Evolutionary conservation across 2,113 vertebrate genomes (phyloP), one percentile per base, ranked within the genome.

Genomic region (Glareola pratincola): DNA sequence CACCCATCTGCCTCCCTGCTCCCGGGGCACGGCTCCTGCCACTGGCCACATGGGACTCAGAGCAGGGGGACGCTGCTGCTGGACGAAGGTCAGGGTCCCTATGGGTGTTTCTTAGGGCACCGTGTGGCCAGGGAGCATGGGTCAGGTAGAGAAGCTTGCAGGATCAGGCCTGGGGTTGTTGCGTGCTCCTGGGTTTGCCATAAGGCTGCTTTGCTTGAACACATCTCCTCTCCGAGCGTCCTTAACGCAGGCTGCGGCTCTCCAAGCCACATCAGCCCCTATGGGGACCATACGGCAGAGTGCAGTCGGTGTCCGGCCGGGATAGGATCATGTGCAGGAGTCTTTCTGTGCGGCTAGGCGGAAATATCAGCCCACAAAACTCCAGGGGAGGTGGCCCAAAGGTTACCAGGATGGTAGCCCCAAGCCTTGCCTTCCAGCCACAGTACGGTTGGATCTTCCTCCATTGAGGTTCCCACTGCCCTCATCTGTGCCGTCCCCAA

Each of bases 321-420:
- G 18, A 32, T 37, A 43, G n/a, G 39, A 64, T 14, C 37, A 59
- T 0, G 1, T 5, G 34, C 0, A 0, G 8, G 21, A 37, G 43
- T 43, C 29, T 32, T 91, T 81, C 66, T 60, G 41, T 79, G 56
- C 73, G 37, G 27, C n/a, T 54, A 34, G 22, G 59, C 21, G 34
- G 8, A 63, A 93, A 59, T 20, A 87, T 2, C 26, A 90, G 21
- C 20, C 51, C 19, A 56, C 18, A 74, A 23, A 79, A 88, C 23
- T 54, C 56, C 39, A 68, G 22, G 17, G 27, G 13, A 91, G 12
- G 34, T 64, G 57, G 9, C 36, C 73, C 53, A 84, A 67, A 93
- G 10, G 9, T 51, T 88, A 47, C 16, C 9, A 24, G 51, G 43
- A 37, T 5, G 57, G 64, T 13, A 84, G 51, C 19, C 34, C 29